Conservation (phyloP, 2,888 invertebrate genomes). For the Keiferia lycopersicella region DNA sequence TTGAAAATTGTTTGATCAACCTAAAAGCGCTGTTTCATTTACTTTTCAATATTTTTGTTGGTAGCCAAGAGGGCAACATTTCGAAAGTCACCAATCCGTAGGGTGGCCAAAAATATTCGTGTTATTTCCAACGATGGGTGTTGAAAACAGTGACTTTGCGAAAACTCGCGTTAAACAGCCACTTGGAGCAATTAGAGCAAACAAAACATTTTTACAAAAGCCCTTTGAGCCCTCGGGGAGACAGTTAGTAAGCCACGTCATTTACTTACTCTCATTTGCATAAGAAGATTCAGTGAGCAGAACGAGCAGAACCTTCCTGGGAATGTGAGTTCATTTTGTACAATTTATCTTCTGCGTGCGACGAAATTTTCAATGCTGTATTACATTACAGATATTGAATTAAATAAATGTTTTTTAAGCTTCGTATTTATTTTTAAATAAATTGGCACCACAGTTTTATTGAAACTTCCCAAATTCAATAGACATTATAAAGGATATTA, state of each 20-base stretch:
- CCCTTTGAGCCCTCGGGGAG: constrained; percentile 31
- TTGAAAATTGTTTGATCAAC: too few species aligned
- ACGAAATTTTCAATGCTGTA: neutral
- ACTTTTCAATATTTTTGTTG: constrained; percentile 32
- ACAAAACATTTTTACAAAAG: constrained; percentile 76
- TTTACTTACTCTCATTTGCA: constrained; percentile 53
- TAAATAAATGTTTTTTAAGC: too few species aligned
- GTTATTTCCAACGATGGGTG: constrained; percentile 59
- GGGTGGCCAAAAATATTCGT: constrained; percentile 69
- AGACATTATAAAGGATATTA: too few species aligned
- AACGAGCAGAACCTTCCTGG: neutral
- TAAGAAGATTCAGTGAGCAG: constrained; percentile 32
- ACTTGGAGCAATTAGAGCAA: constrained; percentile 78
- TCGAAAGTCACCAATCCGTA: constrained; percentile 68
- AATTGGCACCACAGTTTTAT: too few species aligned
- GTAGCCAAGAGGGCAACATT: constrained; percentile 42
- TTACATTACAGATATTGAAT: too few species aligned
- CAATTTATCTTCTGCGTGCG: neutral
- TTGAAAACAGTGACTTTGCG: constrained; percentile 78
- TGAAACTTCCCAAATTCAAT: too few species aligned
- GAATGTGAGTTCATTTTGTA: constrained; percentile 1
- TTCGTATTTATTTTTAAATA: too few species aligned
- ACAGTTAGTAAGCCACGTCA: constrained; percentile 49
- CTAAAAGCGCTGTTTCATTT: too few species aligned
- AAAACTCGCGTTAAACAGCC: constrained; percentile 71